These are phyloP conservation scores for Potamarius usumacintae DNA, from an alignment of 2,113 vertebrate species.

Conservation along the genomic window DNA sequence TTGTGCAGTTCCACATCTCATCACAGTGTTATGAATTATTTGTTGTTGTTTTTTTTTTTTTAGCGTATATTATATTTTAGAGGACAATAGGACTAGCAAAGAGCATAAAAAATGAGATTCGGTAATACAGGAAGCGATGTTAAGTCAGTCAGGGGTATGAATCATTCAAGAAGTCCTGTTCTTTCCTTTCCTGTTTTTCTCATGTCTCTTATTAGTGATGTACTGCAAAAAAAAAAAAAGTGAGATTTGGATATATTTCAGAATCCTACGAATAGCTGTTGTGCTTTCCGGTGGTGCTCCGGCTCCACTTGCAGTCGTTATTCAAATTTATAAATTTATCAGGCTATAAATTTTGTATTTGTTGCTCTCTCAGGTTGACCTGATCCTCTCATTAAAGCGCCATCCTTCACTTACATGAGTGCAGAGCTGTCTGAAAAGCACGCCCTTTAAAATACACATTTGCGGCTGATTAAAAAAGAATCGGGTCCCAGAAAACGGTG, in stretches of 20 bases:
- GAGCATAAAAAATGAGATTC: background rate
- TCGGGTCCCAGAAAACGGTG: slow-evolving; percentile 15
- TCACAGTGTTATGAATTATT: background rate
- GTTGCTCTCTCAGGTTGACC: background rate
- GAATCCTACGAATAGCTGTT: background rate
- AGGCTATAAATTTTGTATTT: background rate
- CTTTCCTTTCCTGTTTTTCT: background rate
- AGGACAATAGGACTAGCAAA: background rate
- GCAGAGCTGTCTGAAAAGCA: slow-evolving; percentile 13
- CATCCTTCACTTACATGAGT: slow-evolving; percentile 26
- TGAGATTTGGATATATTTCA: background rate
- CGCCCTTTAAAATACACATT: slow-evolving; percentile 34
- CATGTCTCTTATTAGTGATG: background rate
- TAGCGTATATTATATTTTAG: background rate
- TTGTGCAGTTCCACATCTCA: background rate
- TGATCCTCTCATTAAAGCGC: slow-evolving; percentile 22
- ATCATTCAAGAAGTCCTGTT: background rate
- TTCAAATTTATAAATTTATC: background rate
- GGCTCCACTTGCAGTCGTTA: slow-evolving; percentile 9
- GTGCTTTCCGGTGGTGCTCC: background rate
- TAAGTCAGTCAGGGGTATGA: background rate
- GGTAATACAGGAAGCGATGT: background rate
- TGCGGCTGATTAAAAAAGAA: slow-evolving; percentile 34
- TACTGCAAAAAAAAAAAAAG: background rate
- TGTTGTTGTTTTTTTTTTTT: too few species aligned